Evolutionary conservation across 2,113 vertebrate genomes (phyloP), one percentile per base, ranked within the genome.

Genomic region (Anguilla japonica): DNA sequence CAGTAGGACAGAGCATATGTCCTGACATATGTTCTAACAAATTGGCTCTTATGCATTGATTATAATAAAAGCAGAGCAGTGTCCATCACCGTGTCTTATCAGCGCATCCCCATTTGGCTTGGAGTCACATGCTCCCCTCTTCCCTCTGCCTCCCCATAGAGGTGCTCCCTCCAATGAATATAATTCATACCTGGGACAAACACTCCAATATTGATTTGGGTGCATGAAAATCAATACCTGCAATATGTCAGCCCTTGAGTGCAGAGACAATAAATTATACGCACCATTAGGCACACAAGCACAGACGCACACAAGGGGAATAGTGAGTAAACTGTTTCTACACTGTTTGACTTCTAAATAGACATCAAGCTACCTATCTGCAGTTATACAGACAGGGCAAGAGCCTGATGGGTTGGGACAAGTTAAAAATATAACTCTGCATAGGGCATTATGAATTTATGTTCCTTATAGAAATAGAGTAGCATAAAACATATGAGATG

Each of bases 161-260:
- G 41, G 26, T 57, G 20, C 11, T 20, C 34, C 84, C 46, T 43
- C 67, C 63, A 18, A 34, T 57, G 41, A 87, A 63, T 84, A 75
- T 63, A 9, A n/a, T 41, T 57, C 78, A 67, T n/a, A 86, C 57
- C 75, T 82, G 85, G 84, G n/a, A 79, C 87, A 79, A 0, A 22
- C 63, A 84, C 81, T 88, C 57, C 60, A 82, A 6, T 88, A 90
- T 93, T 86, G 90, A 92, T 93, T 89, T 90, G 88, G 80, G 81
- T 22, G 79, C 83, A 41, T 84, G 89, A 94, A 95, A 94, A 95
- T 94, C 93, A 93, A 95, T 94, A 94, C 81, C 89, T 67, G 88
- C 94, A 93, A 93, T 91, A 94, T 93, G 94, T 91, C 90, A 92
- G 90, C 92, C 91, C 93, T 93, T 90, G 88, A 92, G 91, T 83